These are phyloP conservation scores for Myotis findleyi DNA, from an alignment of 2,797 vertebrate species.

Conservation along the genomic window DNA sequence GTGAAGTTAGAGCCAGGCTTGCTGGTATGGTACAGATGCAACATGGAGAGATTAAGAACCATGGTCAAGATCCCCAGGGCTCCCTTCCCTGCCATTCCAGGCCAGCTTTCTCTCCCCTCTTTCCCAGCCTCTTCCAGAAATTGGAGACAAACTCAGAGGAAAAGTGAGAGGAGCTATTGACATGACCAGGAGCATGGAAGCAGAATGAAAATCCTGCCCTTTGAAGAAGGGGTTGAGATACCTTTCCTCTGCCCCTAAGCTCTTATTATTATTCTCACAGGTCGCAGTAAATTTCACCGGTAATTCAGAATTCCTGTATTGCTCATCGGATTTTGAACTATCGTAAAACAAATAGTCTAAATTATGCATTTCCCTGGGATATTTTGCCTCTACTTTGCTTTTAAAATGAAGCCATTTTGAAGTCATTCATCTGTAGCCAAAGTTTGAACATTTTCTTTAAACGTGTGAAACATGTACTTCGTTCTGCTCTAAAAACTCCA, in stretches of 20 bases:
- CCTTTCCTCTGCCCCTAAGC: background rate
- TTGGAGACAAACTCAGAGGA: background rate
- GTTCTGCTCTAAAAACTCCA: constrained; percentile 49
- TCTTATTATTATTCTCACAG: background rate
- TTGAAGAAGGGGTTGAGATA: background rate
- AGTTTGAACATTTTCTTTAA: constrained; percentile 54
- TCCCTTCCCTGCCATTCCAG: background rate
- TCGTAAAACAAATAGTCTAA: constrained; percentile 31
- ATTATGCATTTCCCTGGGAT: constrained; percentile 24
- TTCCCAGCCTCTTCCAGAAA: background rate
- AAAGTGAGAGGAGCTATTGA: background rate
- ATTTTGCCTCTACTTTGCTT: background rate
- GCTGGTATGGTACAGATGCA: background rate
- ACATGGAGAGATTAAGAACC: background rate
- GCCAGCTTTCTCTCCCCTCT: background rate
- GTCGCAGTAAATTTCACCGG: background rate
- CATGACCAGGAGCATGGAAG: background rate
- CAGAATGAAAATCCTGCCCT: background rate
- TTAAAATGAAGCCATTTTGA: constrained; percentile 58
- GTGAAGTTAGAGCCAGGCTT: background rate
- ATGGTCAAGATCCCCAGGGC: background rate
- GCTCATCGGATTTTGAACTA: background rate
- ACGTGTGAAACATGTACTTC: constrained; percentile 37
- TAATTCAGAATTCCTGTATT: background rate
- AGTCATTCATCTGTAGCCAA: constrained; percentile 29